Conservation (phyloP, 1,140 invertebrate genomes). For the Eufriesea mexicana region DNA sequence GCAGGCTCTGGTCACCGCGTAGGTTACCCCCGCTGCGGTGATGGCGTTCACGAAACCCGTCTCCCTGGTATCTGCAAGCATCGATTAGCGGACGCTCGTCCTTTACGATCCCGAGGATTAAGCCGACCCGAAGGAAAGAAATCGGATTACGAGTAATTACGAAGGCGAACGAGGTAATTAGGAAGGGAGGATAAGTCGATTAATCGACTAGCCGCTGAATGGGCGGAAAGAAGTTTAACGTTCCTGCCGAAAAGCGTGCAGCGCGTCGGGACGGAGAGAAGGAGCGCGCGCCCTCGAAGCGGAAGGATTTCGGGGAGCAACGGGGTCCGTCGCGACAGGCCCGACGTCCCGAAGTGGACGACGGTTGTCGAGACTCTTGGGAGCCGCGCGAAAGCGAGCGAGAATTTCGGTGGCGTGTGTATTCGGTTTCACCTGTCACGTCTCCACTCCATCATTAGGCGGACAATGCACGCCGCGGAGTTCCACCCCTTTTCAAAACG, state of each 20-base stretch:
- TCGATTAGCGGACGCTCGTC: slow-evolving; percentile 39
- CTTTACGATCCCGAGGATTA: background rate
- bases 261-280: background rate
- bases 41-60: slow-evolving; percentile 97
- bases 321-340: slow-evolving; percentile 4
- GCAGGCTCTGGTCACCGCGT: slow-evolving; percentile 94
- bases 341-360: slow-evolving; percentile 25
- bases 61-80: slow-evolving; percentile 92
- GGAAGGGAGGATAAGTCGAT: slow-evolving; percentile 67
- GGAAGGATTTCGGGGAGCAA: background rate
- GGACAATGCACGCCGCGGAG: slow-evolving; percentile 72
- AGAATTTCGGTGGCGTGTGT: slow-evolving; percentile 60
- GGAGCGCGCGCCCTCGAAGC: slow-evolving; percentile 31
- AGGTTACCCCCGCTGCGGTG: slow-evolving; percentile 94
- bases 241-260: no score
- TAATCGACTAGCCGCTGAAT: slow-evolving; percentile 58
- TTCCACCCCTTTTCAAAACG: slow-evolving; percentile 74
- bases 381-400: slow-evolving; percentile 11
- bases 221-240: background rate
- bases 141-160: background rate
- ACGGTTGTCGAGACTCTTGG: background rate
- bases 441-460: slow-evolving; percentile 79
- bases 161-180: slow-evolving; percentile 27
- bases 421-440: slow-evolving; percentile 80
- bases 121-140: background rate